Percentiles rank a stretch among this genome's conserved stretches.
phyloP scores from a whole-genome alignment of 2,888 invertebrate species.

The Coleophora deauratella region DNA sequence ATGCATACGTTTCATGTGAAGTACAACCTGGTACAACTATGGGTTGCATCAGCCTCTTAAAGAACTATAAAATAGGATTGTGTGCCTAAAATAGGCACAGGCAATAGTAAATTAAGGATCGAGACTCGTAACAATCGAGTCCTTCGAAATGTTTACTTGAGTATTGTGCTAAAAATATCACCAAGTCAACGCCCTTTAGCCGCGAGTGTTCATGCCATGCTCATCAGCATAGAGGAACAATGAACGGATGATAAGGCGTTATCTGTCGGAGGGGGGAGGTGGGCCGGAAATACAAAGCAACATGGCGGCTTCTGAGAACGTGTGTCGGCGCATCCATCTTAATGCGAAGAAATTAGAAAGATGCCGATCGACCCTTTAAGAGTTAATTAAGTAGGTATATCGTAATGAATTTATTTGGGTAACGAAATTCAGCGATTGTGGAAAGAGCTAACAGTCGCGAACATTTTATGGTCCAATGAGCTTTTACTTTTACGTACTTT shows the following conservation, averaged over 20 bases:
- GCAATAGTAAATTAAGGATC: background rate
- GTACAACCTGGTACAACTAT: too few relatives aligned
- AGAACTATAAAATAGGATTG: too few relatives aligned
- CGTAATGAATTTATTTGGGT: too few relatives aligned
- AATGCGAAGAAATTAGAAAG: background rate
- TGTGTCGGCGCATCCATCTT: slow-evolving; percentile 32
- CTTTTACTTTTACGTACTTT: too few relatives aligned
- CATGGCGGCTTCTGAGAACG: slow-evolving; percentile 48
- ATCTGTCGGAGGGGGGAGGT: slow-evolving; percentile 38
- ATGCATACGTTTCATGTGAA: too few relatives aligned
- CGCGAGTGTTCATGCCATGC: too few relatives aligned
- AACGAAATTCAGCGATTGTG: too few relatives aligned
- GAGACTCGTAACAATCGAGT: background rate
- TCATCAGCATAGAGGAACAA: slow-evolving; percentile 43
- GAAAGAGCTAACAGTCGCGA: too few relatives aligned
- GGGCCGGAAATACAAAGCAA: slow-evolving; percentile 52
- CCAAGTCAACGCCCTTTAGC: slow-evolving; percentile 49
- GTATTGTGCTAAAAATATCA: slow-evolving; percentile 34
- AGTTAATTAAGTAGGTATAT: too few relatives aligned
- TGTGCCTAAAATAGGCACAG: too few relatives aligned
- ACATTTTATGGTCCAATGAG: too few relatives aligned
- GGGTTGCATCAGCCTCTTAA: too few relatives aligned
- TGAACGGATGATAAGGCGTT: slow-evolving; percentile 69
- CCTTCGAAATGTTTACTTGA: slow-evolving; percentile 23
- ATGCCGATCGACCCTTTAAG: background rate